Evolutionary conservation across 2,888 invertebrate species (phyloP).

Genomic region (Cheilosia grossa): DNA sequence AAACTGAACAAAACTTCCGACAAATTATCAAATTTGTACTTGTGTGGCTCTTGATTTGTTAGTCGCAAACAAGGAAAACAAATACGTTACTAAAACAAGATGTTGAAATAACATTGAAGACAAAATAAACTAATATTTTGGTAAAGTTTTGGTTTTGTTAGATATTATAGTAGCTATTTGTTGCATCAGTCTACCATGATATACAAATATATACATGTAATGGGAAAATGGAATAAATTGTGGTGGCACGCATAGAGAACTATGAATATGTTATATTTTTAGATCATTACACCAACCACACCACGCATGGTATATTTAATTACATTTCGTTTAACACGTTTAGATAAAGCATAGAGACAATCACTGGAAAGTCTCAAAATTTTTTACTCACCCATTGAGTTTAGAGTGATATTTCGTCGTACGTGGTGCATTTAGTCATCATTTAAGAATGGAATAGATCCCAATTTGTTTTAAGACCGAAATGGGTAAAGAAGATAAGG

Average conservation of each 20-base stretch:
- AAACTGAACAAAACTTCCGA: slow-evolving; percentile 43
- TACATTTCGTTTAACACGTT: slow-evolving; percentile 45
- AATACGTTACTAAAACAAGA: not conserved
- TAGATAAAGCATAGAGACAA: slow-evolving; percentile 18
- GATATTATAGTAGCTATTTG: not conserved
- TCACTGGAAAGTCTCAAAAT: not conserved
- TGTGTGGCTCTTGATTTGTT: not conserved
- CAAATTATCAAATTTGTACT: not conserved
- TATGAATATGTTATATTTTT: slow-evolving; percentile 62
- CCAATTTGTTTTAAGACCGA: too few relatives aligned
- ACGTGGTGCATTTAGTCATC: not conserved
- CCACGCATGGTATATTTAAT: slow-evolving; percentile 34
- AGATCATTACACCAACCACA: slow-evolving; percentile 49
- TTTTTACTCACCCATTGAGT: not conserved
- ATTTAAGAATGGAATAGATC: too few relatives aligned
- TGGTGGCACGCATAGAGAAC: slow-evolving; percentile 1
- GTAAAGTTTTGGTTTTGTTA: slow-evolving; percentile 1
- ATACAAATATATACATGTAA: not conserved
- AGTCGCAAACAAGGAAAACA: not conserved
- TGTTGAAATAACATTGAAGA: slow-evolving; percentile 18
- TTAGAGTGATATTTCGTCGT: slow-evolving; percentile 18
- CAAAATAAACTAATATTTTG: slow-evolving; percentile 5
- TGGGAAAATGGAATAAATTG: not conserved
- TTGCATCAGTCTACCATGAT: not conserved
- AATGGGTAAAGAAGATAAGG: too few relatives aligned